Conservation (phyloP, 2,888 invertebrate species). For the Amphimallon solstitiale region DNA sequence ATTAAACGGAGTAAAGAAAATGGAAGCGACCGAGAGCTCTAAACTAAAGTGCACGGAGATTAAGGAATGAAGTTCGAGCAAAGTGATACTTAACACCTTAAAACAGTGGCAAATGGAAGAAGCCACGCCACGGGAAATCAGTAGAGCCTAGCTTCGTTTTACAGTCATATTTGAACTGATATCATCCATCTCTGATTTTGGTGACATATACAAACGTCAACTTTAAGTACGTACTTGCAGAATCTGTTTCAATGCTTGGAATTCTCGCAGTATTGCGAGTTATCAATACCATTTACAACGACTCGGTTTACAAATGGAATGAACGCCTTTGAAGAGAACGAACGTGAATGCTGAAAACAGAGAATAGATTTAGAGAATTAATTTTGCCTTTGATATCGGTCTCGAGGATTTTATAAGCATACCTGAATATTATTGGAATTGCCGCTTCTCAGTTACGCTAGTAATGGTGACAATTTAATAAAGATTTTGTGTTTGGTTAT, state of each 20-base stretch:
- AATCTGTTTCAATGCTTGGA: slow-evolving; percentile 12
- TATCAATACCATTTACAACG: too few species aligned
- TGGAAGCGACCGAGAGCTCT: slow-evolving; percentile 44
- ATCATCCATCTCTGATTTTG: slow-evolving; percentile 9
- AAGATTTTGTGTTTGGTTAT: too few species aligned
- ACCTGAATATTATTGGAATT: too few species aligned
- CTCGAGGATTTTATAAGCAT: too few species aligned
- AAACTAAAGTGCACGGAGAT: slow-evolving; percentile 52
- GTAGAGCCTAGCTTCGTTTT: neutral
- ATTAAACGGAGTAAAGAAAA: slow-evolving; percentile 52
- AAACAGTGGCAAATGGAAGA: neutral
- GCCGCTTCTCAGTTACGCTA: too few species aligned
- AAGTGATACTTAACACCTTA: slow-evolving; percentile 43
- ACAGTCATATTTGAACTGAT: slow-evolving; percentile 16
- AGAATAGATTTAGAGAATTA: too few species aligned
- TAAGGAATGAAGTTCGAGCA: slow-evolving; percentile 47
- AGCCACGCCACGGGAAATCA: neutral
- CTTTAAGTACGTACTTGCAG: slow-evolving; percentile 3
- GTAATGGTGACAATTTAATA: too few species aligned
- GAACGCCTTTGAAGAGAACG: too few species aligned
- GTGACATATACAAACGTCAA: slow-evolving; percentile 7
- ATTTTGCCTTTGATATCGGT: too few species aligned
- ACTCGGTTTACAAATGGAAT: too few species aligned
- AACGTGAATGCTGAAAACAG: too few species aligned
- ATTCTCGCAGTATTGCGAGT: too few species aligned